These are phyloP conservation scores for Eristalis tenax DNA, from an alignment of 2,888 invertebrate genomes.

Conservation along the genomic window DNA sequence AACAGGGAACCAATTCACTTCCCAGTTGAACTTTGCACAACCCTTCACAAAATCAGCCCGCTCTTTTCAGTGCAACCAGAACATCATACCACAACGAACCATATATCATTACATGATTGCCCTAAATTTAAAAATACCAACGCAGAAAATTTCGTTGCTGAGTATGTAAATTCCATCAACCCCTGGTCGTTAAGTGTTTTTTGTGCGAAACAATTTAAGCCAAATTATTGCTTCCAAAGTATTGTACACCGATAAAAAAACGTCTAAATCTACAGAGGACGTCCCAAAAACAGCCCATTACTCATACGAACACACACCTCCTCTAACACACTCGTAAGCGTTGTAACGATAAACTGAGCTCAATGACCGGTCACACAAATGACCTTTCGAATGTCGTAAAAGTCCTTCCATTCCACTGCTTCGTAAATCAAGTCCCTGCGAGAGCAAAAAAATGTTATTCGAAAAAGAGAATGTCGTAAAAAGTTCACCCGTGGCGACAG, in stretches of 20 bases:
- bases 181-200: background rate
- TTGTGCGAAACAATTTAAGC: background rate
- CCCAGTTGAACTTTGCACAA: no score
- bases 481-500: conserved; percentile 23
- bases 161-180: conserved; percentile 46
- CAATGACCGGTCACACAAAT: conserved; percentile 43
- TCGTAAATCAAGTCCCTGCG: conserved; percentile 44
- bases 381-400: conserved; percentile 38
- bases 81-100: no score
- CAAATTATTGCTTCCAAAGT: conserved; percentile 24
- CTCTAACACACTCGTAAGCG: background rate
- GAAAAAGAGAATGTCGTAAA: conserved; percentile 22
- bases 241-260: background rate
- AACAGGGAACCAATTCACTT: no score
- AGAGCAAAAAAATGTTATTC: background rate
- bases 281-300: background rate
- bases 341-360: conserved; percentile 39
- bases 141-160: background rate
- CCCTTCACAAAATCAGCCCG: no score
- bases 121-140: no score
- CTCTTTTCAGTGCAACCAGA: no score
- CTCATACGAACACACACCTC: background rate
- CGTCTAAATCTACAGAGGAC: background rate
- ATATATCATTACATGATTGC: no score
- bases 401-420: conserved; percentile 16